Evolutionary conservation across 2,113 vertebrate genomes (phyloP).

Genomic region (Zosterops lateralis): DNA sequence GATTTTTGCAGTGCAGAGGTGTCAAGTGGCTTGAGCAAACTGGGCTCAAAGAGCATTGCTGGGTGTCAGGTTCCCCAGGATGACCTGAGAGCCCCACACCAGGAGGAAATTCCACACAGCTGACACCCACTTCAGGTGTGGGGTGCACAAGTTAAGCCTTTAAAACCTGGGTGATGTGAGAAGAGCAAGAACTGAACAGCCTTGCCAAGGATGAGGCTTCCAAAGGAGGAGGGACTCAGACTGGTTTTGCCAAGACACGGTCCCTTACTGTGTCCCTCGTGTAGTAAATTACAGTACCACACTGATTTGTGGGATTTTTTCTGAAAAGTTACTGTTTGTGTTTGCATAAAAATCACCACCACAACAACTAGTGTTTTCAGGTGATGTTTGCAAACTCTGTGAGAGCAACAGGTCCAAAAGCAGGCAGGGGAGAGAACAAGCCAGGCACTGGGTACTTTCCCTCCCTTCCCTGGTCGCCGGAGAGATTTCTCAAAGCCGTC

Average conservation of each 20-base stretch:
- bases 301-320: background rate
- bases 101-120: background rate
- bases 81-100: background rate
- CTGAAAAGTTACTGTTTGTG: background rate
- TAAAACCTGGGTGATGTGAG: background rate
- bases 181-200: background rate
- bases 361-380: background rate
- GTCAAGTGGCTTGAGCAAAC: background rate
- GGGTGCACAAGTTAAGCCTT: background rate
- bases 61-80: background rate
- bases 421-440: background rate
- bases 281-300: too few species aligned
- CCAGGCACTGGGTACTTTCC: background rate
- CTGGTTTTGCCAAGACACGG: background rate
- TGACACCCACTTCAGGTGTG: background rate
- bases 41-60: fast-evolving
- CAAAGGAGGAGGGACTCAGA: background rate
- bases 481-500: background rate
- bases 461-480: fast-evolving
- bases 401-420: background rate
- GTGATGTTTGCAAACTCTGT: background rate
- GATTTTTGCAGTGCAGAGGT: fast-evolving
- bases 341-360: background rate
- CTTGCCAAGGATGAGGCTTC: background rate
- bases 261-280: background rate